Evolutionary conservation across 2,113 vertebrate genomes (phyloP).

Genomic region (Cyanoramphus novaezelandiae): DNA sequence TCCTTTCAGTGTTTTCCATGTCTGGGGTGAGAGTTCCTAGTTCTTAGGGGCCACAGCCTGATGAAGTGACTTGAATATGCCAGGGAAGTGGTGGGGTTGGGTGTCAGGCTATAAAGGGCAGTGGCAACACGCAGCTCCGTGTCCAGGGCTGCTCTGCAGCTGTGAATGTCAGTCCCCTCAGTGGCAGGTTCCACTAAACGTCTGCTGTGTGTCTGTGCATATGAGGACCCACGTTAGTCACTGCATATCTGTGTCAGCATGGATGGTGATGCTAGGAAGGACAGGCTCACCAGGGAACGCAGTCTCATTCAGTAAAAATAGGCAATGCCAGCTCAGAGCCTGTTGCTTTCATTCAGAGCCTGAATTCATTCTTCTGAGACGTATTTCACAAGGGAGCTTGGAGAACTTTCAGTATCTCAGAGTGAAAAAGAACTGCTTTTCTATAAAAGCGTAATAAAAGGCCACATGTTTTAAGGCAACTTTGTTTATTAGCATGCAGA

Average conservation of each 20-base stretch:
- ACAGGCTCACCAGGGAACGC: conserved; percentile 21
- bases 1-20: not conserved
- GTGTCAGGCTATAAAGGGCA: conserved; percentile 77
- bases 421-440: not conserved
- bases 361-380: not conserved
- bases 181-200: not conserved
- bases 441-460: not conserved
- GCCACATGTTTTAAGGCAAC: not conserved
- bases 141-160: conserved; percentile 61
- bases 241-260: not conserved
- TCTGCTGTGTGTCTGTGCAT: not conserved
- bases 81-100: not conserved
- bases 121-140: not conserved
- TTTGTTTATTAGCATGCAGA: not conserved
- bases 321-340: conserved; percentile 25
- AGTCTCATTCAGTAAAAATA: conserved; percentile 37
- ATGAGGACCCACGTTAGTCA: not conserved
- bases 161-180: conserved; percentile 72
- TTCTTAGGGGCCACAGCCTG: not conserved
- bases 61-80: not conserved
- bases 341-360: conserved; percentile 54
- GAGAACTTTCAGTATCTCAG: not conserved
- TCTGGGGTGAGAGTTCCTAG: not conserved
- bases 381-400: not conserved
- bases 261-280: conserved; percentile 11